phyloP scores from a whole-genome alignment of 64 coral and sea anemone genomes.

The Stichodactyla mertensii region DNA sequence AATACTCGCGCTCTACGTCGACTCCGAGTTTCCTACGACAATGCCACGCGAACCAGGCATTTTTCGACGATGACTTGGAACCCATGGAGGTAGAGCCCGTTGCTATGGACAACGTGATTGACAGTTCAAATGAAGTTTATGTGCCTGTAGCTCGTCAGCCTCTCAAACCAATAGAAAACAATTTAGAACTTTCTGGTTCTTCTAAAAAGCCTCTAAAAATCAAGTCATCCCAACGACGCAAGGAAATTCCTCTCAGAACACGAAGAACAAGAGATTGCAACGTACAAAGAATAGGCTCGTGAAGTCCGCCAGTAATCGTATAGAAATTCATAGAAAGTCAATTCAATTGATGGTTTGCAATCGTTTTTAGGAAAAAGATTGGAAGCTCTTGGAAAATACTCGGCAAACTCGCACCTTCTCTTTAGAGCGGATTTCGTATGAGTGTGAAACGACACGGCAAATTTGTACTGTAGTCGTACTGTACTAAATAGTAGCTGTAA shows the following conservation, averaged over 20 bases:
- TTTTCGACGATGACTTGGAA: slow-evolving; percentile 59
- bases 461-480: too few relatives aligned
- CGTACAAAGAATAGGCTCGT: neutral
- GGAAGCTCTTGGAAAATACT: neutral
- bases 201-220: neutral
- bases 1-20: slow-evolving; percentile 56
- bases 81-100: slow-evolving; percentile 66
- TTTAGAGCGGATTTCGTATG: neutral
- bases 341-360: neutral
- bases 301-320: neutral
- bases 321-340: neutral
- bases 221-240: slow-evolving; percentile 8
- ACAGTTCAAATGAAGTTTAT: slow-evolving; percentile 49
- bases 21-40: slow-evolving; percentile 82
- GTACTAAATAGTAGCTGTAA: too few relatives aligned
- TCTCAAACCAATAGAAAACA: slow-evolving; percentile 65
- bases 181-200: neutral
- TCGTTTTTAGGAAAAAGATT: neutral
- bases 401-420: neutral
- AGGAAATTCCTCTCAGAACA: slow-evolving; percentile 23
- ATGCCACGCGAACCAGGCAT: slow-evolving; percentile 27
- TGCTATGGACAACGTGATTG: slow-evolving; percentile 46
- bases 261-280: neutral
- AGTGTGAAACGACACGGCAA: neutral
- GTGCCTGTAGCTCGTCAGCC: slow-evolving; percentile 65